Conservation (phyloP, 2,888 invertebrate species). For the Lasius fuliginosus region DNA sequence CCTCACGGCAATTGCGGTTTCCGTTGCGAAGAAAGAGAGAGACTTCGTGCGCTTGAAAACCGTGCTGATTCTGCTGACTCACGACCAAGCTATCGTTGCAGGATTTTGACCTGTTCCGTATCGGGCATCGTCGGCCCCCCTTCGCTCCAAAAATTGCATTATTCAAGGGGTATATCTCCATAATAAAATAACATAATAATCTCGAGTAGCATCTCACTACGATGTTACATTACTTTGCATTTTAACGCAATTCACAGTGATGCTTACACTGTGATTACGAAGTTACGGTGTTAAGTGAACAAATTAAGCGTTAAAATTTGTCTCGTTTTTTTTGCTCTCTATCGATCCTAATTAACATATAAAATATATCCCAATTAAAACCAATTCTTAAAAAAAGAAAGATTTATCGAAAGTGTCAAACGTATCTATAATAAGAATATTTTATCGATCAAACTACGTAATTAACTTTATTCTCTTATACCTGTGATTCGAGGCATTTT, state of each 20-base stretch:
- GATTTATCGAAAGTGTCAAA: no score
- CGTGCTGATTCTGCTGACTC: conserved; percentile 33
- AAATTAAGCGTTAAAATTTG: no score
- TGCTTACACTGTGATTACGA: background rate
- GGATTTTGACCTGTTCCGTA: conserved; percentile 43
- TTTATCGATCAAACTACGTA: background rate
- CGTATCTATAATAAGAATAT: background rate
- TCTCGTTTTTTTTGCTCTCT: no score
- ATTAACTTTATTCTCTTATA: background rate
- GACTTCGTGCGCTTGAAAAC: conserved; percentile 43
- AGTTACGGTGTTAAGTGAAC: background rate
- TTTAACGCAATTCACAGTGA: background rate
- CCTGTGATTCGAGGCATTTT: background rate
- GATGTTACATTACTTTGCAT: background rate
- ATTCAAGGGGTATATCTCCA: background rate
- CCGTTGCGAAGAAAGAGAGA: conserved; percentile 33
- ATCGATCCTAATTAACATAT: no score
- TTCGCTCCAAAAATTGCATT: conserved; percentile 18
- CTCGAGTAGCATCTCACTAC: background rate
- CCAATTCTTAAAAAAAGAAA: no score
- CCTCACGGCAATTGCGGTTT: conserved; percentile 48
- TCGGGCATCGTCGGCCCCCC: background rate
- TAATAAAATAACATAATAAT: conserved; percentile 25
- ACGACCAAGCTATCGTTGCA: conserved; percentile 30
- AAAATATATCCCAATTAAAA: no score